Percentiles rank a stretch among this genome's conserved stretches.
phyloP scores from a whole-genome alignment of 2,113 vertebrate genomes.

The Paratilapia polleni region DNA sequence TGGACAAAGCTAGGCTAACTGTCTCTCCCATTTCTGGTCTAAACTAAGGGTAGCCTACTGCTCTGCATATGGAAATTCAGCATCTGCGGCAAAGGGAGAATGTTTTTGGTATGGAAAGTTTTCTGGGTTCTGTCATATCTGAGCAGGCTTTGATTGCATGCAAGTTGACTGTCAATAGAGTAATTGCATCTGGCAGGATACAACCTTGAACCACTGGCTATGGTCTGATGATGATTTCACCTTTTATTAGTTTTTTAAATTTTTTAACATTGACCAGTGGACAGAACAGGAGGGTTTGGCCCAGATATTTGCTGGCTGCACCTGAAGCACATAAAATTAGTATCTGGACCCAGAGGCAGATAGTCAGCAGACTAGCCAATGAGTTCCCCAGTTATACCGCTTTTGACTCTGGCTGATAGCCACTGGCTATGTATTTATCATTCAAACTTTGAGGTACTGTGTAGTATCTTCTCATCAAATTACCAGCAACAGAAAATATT shows the following conservation, averaged over 20 bases:
- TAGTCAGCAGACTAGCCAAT: constrained; percentile 1
- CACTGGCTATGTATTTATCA: neutral
- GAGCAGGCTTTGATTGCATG: neutral
- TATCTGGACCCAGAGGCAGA: neutral
- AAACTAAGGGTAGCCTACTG: too few relatives aligned
- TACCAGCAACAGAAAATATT: neutral
- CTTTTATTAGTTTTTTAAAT: neutral
- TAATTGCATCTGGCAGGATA: neutral
- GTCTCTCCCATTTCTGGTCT: neutral
- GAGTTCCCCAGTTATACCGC: neutral
- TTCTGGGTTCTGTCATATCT: neutral
- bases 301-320: neutral
- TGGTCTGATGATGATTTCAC: neutral
- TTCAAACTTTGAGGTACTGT: neutral
- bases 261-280: neutral
- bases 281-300: constrained; percentile 3
- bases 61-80: neutral
- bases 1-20: neutral
- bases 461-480: neutral
- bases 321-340: constrained; percentile 5
- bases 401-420: neutral
- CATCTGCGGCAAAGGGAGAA: neutral
- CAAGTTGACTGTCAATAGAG: neutral
- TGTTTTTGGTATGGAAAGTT: neutral
- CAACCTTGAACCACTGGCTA: constrained; percentile 2